These are phyloP conservation scores for Frankliniella fusca DNA, from an alignment of 2,888 invertebrate species.

Conservation along the genomic window DNA sequence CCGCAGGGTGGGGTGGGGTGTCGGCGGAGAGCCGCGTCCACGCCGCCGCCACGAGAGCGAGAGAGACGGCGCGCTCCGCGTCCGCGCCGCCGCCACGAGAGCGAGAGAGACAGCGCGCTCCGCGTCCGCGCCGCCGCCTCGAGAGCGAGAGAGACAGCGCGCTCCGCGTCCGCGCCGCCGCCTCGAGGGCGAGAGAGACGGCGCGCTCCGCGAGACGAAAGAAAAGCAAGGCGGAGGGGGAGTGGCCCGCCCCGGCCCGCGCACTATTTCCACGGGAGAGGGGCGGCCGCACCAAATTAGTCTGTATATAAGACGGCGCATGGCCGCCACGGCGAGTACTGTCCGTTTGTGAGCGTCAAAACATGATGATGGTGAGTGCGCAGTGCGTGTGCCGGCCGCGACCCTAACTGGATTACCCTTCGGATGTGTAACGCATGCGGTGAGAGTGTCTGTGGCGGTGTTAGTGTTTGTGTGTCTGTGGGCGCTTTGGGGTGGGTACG, in stretches of 20 bases:
- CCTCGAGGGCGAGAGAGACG: neutral
- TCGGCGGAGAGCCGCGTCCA: neutral
- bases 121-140: no score
- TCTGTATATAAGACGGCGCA: slow-evolving; percentile 12
- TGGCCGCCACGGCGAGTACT: slow-evolving; percentile 14
- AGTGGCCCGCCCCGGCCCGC: neutral
- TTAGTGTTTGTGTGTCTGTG: neutral
- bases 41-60: no score
- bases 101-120: no score
- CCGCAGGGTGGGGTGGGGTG: neutral
- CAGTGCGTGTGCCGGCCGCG: neutral
- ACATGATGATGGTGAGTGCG: neutral
- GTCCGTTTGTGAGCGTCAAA: neutral
- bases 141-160: no score
- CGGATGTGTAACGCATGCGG: neutral
- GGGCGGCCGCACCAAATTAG: slow-evolving; percentile 18
- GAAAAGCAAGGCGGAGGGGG: no score
- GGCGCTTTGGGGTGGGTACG: no score
- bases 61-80: no score
- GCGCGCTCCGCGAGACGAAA: no score
- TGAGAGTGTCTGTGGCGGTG: slow-evolving; percentile 4
- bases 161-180: no score
- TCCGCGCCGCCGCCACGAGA: no score
- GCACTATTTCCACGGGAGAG: slow-evolving; percentile 2
- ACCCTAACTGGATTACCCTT: neutral